These are phyloP conservation scores for Agapornis canus DNA, from an alignment of 2,797 vertebrate genomes.

Conservation along the genomic window DNA sequence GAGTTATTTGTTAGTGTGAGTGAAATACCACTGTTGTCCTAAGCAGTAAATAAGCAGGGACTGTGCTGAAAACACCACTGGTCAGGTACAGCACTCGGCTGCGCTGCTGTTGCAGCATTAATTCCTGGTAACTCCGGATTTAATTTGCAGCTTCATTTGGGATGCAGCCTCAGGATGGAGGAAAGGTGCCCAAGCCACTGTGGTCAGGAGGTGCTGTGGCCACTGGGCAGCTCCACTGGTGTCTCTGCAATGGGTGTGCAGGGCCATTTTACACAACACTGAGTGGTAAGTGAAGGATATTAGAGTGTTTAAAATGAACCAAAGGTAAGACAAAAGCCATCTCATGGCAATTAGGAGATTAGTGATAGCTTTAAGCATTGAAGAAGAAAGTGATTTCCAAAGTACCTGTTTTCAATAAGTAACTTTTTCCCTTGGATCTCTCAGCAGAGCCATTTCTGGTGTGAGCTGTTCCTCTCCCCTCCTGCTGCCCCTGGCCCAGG, in stretches of 20 bases:
- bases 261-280: not conserved
- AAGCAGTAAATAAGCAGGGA: not conserved
- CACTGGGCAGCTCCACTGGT: not conserved
- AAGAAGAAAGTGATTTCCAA: not conserved
- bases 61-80: not conserved
- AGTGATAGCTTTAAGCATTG: not conserved
- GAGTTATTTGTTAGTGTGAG: not conserved
- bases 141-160: not conserved
- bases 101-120: not conserved
- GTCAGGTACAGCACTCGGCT: not conserved
- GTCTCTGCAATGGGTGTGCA: not conserved
- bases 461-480: not conserved
- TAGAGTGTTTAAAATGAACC: not conserved
- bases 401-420: not conserved
- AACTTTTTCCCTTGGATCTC: not conserved
- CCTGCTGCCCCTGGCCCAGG: conserved; percentile 10
- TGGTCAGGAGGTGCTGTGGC: not conserved
- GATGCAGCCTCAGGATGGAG: not conserved
- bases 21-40: not conserved
- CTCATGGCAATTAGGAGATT: not conserved
- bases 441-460: not conserved
- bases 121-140: not conserved
- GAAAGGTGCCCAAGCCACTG: not conserved
- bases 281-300: not conserved
- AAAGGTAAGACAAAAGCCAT: not conserved